Conservation (phyloP, 2,113 vertebrate genomes). For the Platichthys stellatus region DNA sequence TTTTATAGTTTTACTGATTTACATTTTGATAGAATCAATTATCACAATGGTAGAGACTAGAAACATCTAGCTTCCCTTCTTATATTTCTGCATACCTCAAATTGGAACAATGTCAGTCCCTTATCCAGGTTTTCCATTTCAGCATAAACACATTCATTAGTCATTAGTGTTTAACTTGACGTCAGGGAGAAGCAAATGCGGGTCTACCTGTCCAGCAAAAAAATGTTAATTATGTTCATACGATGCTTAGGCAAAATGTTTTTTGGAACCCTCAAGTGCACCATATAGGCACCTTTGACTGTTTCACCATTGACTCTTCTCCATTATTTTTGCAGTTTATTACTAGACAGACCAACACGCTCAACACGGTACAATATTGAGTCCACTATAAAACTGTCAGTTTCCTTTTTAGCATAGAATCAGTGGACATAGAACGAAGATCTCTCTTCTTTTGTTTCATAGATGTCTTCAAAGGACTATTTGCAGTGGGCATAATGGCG, state of each 20-base stretch:
- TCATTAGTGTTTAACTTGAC: not conserved
- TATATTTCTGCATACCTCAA: slow-evolving; percentile 2
- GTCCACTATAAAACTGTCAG: not conserved
- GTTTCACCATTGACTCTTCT: not conserved
- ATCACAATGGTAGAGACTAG: not conserved
- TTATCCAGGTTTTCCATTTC: slow-evolving; percentile 10
- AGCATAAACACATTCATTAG: slow-evolving; percentile 20
- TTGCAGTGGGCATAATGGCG: not conserved
- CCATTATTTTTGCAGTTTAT: not conserved
- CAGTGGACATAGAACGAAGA: no score
- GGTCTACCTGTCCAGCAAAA: slow-evolving; percentile 9
- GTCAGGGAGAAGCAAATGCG: not conserved
- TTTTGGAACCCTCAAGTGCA: not conserved
- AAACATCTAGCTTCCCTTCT: not conserved
- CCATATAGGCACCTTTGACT: not conserved
- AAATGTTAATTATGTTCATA: slow-evolving; percentile 10
- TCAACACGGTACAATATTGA: not conserved
- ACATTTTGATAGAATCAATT: not conserved
- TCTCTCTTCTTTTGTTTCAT: not conserved
- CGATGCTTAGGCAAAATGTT: not conserved
- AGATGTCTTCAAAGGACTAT: not conserved
- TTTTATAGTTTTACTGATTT: not conserved
- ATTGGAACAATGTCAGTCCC: not conserved
- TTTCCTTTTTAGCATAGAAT: not conserved
- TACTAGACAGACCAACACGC: not conserved